Base-by-base conservation (phyloP, 2,888 invertebrate genomes). In the Caenorhabditis imperialis region DNA sequence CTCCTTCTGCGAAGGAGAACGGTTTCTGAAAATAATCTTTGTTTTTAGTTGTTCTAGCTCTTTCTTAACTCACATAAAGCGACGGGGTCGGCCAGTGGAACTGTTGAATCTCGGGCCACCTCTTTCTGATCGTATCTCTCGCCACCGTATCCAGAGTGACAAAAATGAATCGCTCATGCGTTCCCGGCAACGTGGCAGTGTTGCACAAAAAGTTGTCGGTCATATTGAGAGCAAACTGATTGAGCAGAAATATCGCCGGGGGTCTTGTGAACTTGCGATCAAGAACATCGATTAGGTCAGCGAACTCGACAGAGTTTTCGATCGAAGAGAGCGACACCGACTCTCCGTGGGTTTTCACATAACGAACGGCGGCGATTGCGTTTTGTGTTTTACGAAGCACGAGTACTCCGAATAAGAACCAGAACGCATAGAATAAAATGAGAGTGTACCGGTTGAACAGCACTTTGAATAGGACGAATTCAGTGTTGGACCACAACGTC, bases 151-250 rank as follows among this genome's bases (percentile, higher is more conserved):
- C 87, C 76, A 87, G 61, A 1, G 87, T 87, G 27, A 87, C 87
- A 60, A 87, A 87, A 54, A 87, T 80, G 44, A 87, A 79, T 7
- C 87, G 47, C n/a, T 80, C 78, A 22, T 80, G 80, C 12, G 73
- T 76, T 7, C 80, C 80, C 4, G 44, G 45, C 27, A 80, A 42
- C 10, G 76, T 76, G 1, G 58, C 80, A 23, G 87, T 87, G 70
- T 87, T 87, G 72, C 87, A 87, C 5, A 87, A 71, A 69, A 87
- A 87, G 75, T 87, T 87, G 79, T 86, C 85, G 3, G 87, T 87
- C 87, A 87, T 87, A 60, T 87, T 87, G 48, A 87, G 75, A 1
- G 87, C 87, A 51, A 83, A 83, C 38, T 86, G 87, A 69, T 87
- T 87, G 37, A 87, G 81, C n/a, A 87, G 77, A 23, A 87, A 81